Evolutionary conservation across 1,140 invertebrate genomes (phyloP).

Genomic region (Bombus consobrinus): DNA sequence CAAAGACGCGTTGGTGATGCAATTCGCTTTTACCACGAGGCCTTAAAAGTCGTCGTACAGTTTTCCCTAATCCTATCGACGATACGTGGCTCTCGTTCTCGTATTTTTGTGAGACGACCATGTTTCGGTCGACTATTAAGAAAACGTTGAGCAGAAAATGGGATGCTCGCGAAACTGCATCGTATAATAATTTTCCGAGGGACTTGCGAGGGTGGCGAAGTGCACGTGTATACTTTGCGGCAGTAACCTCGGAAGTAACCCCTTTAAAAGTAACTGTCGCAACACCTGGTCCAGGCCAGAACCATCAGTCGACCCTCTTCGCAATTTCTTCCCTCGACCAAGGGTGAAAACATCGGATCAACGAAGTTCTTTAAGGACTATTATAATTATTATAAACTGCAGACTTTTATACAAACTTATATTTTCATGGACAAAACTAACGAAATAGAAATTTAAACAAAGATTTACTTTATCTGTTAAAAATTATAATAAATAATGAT

Average conservation of each 20-base stretch:
- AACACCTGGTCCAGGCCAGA: constrained; percentile 69
- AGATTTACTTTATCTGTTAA: no score
- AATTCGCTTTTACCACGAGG: not conserved
- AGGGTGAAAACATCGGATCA: constrained; percentile 32
- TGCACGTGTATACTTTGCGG: constrained; percentile 52
- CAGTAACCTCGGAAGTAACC: constrained; percentile 72
- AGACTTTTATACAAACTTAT: no score
- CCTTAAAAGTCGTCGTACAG: not conserved
- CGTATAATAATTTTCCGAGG: constrained; percentile 65
- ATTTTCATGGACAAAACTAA: no score
- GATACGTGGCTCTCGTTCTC: not conserved
- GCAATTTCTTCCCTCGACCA: constrained; percentile 32
- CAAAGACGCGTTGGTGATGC: not conserved
- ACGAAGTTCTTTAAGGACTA: not conserved
- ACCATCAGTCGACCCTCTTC: constrained; percentile 35
- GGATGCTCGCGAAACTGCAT: constrained; percentile 53
- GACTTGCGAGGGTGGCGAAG: constrained; percentile 59
- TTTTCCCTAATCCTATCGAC: not conserved
- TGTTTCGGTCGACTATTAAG: constrained; percentile 24
- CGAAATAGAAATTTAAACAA: no score
- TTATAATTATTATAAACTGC: no score
- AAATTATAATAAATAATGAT: no score
- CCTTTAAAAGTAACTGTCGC: constrained; percentile 75
- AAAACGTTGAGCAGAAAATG: constrained; percentile 32
- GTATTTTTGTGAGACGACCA: not conserved